Percentiles rank a stretch among this genome's conserved stretches.
Conservation (phyloP, 2,888 invertebrate species). For the Harpagoxenus sublaevis region DNA sequence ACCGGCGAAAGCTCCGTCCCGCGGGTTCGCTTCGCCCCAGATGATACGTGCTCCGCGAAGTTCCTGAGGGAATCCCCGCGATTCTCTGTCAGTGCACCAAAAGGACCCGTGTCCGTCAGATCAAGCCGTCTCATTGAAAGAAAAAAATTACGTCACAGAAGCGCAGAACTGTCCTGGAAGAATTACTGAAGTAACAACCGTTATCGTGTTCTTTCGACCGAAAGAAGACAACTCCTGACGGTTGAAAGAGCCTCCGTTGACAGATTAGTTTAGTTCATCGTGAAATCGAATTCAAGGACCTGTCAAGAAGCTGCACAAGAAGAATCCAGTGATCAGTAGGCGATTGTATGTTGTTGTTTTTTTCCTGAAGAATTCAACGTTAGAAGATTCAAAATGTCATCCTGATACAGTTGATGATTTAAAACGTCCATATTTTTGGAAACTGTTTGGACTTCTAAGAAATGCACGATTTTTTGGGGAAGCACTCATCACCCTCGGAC, state of each 20-base stretch:
- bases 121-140: neutral
- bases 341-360: neutral
- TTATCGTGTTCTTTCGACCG: neutral
- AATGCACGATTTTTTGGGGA: neutral
- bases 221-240: neutral
- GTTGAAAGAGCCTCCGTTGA: neutral
- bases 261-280: neutral
- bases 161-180: neutral
- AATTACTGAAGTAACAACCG: neutral
- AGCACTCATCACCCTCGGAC: neutral
- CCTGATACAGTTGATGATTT: neutral
- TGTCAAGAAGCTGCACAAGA: neutral
- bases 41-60: slow-evolving; percentile 67
- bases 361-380: neutral
- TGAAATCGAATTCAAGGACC: neutral
- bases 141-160: neutral
- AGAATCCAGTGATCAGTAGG: neutral
- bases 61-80: slow-evolving; percentile 68
- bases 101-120: slow-evolving; percentile 41
- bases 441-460: neutral
- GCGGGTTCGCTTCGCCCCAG: slow-evolving; percentile 76
- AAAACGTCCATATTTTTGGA: neutral
- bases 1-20: slow-evolving; percentile 65
- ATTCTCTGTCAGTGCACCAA: slow-evolving; percentile 63
- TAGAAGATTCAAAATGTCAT: neutral